Percentiles rank a stretch among this genome's conserved stretches.
Conservation (phyloP, 2,888 invertebrate genomes). For the Branchellion lobata region DNA sequence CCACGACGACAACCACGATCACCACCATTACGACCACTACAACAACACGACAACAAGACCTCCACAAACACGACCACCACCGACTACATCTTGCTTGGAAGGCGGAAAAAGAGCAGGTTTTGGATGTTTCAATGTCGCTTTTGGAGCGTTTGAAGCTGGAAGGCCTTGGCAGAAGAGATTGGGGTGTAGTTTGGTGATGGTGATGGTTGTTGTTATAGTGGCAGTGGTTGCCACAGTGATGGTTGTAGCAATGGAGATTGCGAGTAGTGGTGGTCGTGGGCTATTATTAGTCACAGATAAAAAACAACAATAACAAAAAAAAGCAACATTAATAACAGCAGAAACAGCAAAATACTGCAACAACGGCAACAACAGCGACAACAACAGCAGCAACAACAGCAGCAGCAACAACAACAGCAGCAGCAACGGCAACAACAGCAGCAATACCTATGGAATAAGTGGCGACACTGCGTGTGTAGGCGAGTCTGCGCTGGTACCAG, state of each 20-base stretch:
- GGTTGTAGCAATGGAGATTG: too few relatives aligned
- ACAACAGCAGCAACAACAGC: too few relatives aligned
- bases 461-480: conserved; percentile 76
- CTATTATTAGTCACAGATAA: too few relatives aligned
- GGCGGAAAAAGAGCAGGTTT: neutral
- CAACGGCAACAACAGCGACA: too few relatives aligned
- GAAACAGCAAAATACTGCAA: too few relatives aligned
- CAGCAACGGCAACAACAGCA: neutral
- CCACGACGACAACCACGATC: too few relatives aligned
- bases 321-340: neutral
- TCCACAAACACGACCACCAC: too few relatives aligned
- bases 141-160: conserved; percentile 50
- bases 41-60: too few relatives aligned
- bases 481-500: conserved; percentile 83
- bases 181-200: too few relatives aligned
- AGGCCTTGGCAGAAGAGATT: conserved; percentile 70
- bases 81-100: neutral
- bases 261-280: conserved; percentile 90
- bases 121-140: neutral
- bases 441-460: conserved; percentile 64
- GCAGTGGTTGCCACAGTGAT: too few relatives aligned
- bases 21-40: too few relatives aligned
- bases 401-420: neutral
- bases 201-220: too few relatives aligned
- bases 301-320: neutral